Evolutionary conservation across 30 jellyfish, hydroid and myxozoan species (phyloP), one percentile per base, ranked within the genome.

Genomic region (Aurelia coerulea): DNA sequence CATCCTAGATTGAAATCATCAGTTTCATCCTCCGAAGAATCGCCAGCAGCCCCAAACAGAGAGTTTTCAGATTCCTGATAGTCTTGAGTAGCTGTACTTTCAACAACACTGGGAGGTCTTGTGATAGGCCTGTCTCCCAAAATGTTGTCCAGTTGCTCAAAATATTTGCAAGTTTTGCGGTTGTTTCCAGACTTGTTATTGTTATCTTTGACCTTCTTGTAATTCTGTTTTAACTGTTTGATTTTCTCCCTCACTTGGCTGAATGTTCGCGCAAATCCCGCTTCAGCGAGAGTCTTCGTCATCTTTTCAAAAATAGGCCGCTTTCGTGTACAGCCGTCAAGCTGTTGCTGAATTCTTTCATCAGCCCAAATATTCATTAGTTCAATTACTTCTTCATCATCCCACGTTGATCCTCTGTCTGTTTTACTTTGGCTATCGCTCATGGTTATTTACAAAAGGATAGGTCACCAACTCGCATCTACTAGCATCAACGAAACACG

Each of bases 121-220:
- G 90, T 52, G 34, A 80, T 80, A 3, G 90, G 82, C 82, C 82
- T 80, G 52, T 49, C 82, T 68, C 76, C 84, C 65, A 81, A 4
- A 29, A 81, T 56, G 31, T 81, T 29, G 52, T 81, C 91, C 14
- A 81, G 5, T 39, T 68, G 35, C 62, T 64, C 90, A 63, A 63
- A 79, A 58, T 14, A 65, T 58, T 79, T 64, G 81, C 31, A 64
- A 17, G 90, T 65, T 42, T 79, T 79, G 42, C 81, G 19, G 81
- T 29, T 63, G 15, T 16, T 64, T 65, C 90, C 73, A 1, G 74
- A 79, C 72, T 9, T 39, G 73, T 79, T 79, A 49, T 79, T 79
- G 59, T 66, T 79, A 56, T 79, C 90, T 71, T 64, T 79, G 17
- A 32, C 29, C 29, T 23, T 23, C 29, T 23, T 23, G 29, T 23